phyloP scores from a whole-genome alignment of 2,797 vertebrate genomes.

The Sarcoramphus papa region DNA sequence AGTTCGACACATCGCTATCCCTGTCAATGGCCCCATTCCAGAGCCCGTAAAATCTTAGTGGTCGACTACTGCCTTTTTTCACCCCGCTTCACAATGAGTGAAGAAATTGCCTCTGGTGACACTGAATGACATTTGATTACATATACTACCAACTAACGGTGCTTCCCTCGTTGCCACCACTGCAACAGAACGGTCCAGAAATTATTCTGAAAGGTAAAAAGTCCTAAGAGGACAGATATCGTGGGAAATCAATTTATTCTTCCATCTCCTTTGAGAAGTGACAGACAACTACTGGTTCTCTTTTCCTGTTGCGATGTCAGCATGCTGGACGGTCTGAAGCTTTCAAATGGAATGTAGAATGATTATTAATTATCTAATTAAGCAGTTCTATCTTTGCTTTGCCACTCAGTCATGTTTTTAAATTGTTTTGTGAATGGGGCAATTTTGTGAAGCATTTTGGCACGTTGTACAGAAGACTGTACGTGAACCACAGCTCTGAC shows the following conservation, averaged over 20 bases:
- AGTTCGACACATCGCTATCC: neutral
- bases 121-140: neutral
- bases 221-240: neutral
- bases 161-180: neutral
- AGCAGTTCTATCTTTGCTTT: neutral
- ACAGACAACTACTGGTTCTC: neutral
- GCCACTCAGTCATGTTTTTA: neutral
- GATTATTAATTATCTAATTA: neutral
- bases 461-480: neutral
- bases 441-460: neutral
- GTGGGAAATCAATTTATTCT: neutral
- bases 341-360: neutral
- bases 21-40: neutral
- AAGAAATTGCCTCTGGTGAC: neutral
- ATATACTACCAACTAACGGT: rapidly evolving
- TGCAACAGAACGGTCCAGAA: neutral
- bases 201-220: neutral
- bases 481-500: neutral
- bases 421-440: neutral
- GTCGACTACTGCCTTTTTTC: neutral
- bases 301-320: neutral
- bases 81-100: neutral
- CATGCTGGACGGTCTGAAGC: neutral
- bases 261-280: neutral
- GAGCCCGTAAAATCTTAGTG: neutral